These are phyloP conservation scores for Parapsyche elsis DNA, from an alignment of 1,140 invertebrate species.

Conservation along the genomic window DNA sequence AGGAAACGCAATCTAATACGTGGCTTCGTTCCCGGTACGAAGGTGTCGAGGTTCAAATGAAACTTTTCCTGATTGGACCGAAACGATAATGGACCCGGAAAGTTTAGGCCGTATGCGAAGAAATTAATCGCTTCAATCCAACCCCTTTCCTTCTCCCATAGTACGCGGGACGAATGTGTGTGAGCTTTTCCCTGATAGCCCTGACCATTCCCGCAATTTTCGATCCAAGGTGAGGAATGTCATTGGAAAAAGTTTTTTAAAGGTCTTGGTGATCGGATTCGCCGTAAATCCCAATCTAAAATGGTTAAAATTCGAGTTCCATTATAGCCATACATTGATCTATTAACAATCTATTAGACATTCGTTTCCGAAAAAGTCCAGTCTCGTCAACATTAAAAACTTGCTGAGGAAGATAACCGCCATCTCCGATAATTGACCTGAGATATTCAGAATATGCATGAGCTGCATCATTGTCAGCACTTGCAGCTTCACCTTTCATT, in stretches of 20 bases:
- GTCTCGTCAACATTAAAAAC: no score
- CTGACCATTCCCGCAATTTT: background rate
- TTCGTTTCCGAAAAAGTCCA: no score
- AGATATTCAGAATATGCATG: no score
- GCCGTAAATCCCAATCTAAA: background rate
- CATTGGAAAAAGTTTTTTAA: background rate
- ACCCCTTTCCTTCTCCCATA: no score
- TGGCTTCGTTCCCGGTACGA: background rate
- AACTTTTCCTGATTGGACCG: background rate
- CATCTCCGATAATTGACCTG: no score
- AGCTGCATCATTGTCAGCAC: no score
- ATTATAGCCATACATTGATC: no score
- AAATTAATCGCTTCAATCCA: constrained; percentile 27
- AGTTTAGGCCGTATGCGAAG: constrained; percentile 16
- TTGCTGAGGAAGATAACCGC: no score
- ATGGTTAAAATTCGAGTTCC: no score
- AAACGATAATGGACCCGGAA: constrained; percentile 12
- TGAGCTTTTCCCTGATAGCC: background rate
- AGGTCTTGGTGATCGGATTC: background rate
- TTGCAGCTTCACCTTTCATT: no score
- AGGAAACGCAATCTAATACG: constrained; percentile 5
- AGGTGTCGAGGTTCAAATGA: background rate
- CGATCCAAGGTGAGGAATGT: background rate
- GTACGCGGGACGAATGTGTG: background rate
- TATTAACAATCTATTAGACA: no score